Evolutionary conservation across 2,113 vertebrate species (phyloP).

Genomic region (Cyprinodon tularosa): DNA sequence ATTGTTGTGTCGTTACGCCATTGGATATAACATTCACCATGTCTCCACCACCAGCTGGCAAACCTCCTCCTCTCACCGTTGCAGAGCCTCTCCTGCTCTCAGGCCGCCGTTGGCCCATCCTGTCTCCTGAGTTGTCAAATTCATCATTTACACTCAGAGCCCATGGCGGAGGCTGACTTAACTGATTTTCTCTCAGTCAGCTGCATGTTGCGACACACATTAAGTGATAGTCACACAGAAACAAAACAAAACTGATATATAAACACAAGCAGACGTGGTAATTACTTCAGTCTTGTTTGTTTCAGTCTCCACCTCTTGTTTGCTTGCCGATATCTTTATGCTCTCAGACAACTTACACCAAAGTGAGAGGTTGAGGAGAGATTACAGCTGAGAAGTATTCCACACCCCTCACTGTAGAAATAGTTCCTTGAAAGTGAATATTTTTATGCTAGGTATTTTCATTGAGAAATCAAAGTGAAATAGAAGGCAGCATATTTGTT

Average conservation of each 20-base stretch:
- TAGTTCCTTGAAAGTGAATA: slow-evolving; percentile 4
- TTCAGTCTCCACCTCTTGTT: background rate
- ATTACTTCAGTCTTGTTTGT: slow-evolving; percentile 3
- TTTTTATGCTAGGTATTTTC: background rate
- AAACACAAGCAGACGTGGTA: background rate
- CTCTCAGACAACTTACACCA: background rate
- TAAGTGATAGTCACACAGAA: background rate
- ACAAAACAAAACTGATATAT: background rate
- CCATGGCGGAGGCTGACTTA: slow-evolving; percentile 30
- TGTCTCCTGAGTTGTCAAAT: slow-evolving; percentile 53
- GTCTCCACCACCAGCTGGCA: slow-evolving; percentile 34
- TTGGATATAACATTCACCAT: slow-evolving; percentile 61
- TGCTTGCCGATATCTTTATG: slow-evolving; percentile 3
- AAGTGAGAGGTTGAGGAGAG: slow-evolving; percentile 8
- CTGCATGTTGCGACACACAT: slow-evolving; percentile 24
- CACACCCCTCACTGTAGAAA: background rate
- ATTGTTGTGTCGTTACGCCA: slow-evolving; percentile 29
- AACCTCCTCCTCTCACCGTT: slow-evolving; percentile 11
- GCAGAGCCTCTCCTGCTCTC: slow-evolving; percentile 29
- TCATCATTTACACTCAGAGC: slow-evolving; percentile 72
- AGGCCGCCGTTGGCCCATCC: slow-evolving; percentile 12
- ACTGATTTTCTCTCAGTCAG: slow-evolving; percentile 30
- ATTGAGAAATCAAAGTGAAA: slow-evolving; percentile 20
- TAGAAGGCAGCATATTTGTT: background rate
- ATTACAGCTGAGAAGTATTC: background rate